Percentiles rank a stretch among this genome's conserved stretches.
phyloP scores from a whole-genome alignment of 1,140 invertebrate genomes.

The Trypoxylus dichotomus region DNA sequence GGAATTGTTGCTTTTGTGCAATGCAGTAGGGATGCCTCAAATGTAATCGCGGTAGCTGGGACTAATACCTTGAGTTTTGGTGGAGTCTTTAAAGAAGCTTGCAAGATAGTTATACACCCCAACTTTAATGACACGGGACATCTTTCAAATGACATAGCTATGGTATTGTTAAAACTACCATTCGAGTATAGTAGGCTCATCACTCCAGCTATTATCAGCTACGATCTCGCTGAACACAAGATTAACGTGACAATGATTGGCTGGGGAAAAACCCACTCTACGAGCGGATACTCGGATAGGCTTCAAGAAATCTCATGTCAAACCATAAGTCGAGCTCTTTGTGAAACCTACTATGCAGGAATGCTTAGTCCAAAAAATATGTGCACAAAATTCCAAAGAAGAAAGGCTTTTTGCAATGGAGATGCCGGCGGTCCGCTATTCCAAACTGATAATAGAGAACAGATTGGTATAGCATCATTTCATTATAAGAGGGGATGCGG shows the following conservation, averaged over 20 bases:
- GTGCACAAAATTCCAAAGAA: not conserved
- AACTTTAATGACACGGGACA: too few species aligned
- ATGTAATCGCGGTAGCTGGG: not conserved
- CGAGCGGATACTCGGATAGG: too few species aligned
- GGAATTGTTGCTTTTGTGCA: not conserved
- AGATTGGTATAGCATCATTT: not conserved
- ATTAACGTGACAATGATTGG: not conserved
- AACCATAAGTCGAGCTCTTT: too few species aligned
- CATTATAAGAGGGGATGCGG: not conserved
- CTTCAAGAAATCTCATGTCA: not conserved
- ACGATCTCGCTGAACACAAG: too few species aligned
- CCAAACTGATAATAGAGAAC: not conserved
- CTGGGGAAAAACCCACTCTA: not conserved
- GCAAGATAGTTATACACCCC: too few species aligned
- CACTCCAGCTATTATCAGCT: too few species aligned
- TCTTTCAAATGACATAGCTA: not conserved
- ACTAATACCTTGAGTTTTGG: not conserved
- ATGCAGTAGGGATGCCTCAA: not conserved
- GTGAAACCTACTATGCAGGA: too few species aligned
- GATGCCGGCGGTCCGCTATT: too few species aligned
- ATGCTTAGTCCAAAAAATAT: not conserved
- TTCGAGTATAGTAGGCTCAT: not conserved
- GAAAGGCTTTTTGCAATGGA: not conserved
- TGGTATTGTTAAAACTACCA: not conserved
- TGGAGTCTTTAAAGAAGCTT: not conserved